Evolutionary conservation across 2,888 invertebrate species (phyloP).

Genomic region (Fissipunctia ypsillon): DNA sequence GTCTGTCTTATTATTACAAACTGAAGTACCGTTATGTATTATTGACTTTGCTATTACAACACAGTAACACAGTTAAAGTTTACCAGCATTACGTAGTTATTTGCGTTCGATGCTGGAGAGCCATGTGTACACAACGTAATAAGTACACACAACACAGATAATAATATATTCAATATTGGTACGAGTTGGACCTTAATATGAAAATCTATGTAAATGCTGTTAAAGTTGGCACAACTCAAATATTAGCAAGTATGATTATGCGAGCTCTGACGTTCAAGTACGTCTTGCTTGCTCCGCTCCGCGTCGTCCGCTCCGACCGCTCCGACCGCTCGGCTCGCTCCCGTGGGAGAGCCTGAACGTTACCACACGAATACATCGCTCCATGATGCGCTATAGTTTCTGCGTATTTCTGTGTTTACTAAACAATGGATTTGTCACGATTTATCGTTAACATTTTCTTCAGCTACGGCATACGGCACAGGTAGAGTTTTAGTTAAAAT

Average conservation of each 20-base stretch:
- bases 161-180: slow-evolving; percentile 53
- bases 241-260: slow-evolving; percentile 60
- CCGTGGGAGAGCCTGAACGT: slow-evolving; percentile 12
- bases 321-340: slow-evolving; percentile 10
- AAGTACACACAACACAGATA: slow-evolving; percentile 11
- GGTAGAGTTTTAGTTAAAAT: background rate
- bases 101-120: slow-evolving; percentile 8
- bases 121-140: slow-evolving; percentile 1
- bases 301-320: background rate
- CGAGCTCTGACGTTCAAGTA: slow-evolving; percentile 11
- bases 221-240: slow-evolving; percentile 62
- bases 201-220: slow-evolving; percentile 68
- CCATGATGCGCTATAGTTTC: slow-evolving; percentile 15
- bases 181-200: slow-evolving; percentile 55
- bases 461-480: no score
- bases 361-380: slow-evolving; percentile 4
- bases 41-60: slow-evolving; percentile 3
- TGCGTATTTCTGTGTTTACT: slow-evolving; percentile 4
- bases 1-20: background rate
- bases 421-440: background rate
- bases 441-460: background rate
- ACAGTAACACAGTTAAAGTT: slow-evolving; percentile 11
- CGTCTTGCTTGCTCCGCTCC: slow-evolving; percentile 1
- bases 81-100: slow-evolving; percentile 2
- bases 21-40: background rate